Conservation (phyloP, 2,888 invertebrate genomes). For the Athalia circularis region DNA sequence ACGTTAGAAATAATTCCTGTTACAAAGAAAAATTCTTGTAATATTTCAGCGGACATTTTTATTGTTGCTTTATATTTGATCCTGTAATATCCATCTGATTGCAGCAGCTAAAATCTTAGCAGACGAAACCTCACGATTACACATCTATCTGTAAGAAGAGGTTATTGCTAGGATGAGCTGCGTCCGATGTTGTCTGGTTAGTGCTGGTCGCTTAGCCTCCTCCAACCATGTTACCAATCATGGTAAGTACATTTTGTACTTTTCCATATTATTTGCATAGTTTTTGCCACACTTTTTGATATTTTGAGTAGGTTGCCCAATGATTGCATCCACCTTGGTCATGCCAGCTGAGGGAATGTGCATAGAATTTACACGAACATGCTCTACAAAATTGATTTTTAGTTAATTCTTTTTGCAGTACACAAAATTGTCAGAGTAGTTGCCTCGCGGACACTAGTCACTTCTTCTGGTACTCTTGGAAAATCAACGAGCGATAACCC, state of each 20-base stretch:
- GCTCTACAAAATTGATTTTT: slow-evolving; percentile 25
- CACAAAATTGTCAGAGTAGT: slow-evolving; percentile 70
- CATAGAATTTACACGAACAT: not conserved
- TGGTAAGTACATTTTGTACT: slow-evolving; percentile 59
- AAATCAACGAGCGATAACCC: slow-evolving; percentile 67
- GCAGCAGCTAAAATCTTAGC: slow-evolving; percentile 11
- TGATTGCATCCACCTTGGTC: not conserved
- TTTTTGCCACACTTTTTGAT: not conserved
- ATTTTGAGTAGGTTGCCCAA: not conserved
- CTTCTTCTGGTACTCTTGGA: slow-evolving; percentile 58
- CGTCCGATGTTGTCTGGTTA: slow-evolving; percentile 70
- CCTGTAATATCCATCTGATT: not conserved
- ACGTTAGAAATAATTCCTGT: too few species aligned
- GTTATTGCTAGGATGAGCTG: slow-evolving; percentile 65
- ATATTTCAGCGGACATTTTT: not conserved
- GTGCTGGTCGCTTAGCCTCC: slow-evolving; percentile 68
- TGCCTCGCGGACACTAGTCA: slow-evolving; percentile 64
- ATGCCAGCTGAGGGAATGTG: not conserved
- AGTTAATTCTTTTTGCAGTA: slow-evolving; percentile 57
- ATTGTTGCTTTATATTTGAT: not conserved
- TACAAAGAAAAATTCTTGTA: too few species aligned
- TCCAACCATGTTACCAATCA: slow-evolving; percentile 69
- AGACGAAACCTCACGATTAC: too few species aligned
- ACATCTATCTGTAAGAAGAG: not conserved
- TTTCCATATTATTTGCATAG: not conserved